These are phyloP conservation scores for Turnix velox DNA, from an alignment of 2,113 vertebrate species.

Conservation along the genomic window DNA sequence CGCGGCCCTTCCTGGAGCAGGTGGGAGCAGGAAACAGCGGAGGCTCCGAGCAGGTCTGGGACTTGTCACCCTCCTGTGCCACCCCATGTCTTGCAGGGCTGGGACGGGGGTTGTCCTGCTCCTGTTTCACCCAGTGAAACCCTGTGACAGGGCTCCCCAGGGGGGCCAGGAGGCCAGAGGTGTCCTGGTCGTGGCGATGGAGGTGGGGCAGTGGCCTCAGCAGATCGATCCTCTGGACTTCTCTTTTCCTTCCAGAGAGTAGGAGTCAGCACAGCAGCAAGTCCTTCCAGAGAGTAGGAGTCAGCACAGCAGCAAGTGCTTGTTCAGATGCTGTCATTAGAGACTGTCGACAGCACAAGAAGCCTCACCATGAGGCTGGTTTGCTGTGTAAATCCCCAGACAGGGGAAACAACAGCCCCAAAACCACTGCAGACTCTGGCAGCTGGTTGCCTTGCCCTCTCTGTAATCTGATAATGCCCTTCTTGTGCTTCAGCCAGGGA, in stretches of 20 bases:
- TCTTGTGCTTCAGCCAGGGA: background rate
- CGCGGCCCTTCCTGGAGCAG: background rate
- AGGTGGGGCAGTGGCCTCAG: rapidly evolving
- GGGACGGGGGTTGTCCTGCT: background rate
- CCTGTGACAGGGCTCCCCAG: background rate
- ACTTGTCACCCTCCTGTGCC: background rate
- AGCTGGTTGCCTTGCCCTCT: background rate
- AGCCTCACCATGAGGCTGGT: background rate
- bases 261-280: rapidly evolving
- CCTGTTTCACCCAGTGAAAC: too few relatives aligned
- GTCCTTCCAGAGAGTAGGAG: too few relatives aligned
- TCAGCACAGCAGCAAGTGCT: rapidly evolving
- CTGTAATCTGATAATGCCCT: background rate
- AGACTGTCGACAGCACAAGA: background rate
- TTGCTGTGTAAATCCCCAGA: background rate
- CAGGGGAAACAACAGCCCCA: background rate
- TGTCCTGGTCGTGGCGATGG: background rate
- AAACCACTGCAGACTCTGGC: background rate
- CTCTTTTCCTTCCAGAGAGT: background rate
- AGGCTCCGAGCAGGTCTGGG: background rate
- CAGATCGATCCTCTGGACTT: background rate
- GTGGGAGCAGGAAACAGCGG: rapidly evolving
- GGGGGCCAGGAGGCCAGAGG: rapidly evolving
- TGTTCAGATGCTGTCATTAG: background rate
- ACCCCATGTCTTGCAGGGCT: rapidly evolving